Evolutionary conservation across 2,113 vertebrate species (phyloP).

Genomic region (Rallus limicola): DNA sequence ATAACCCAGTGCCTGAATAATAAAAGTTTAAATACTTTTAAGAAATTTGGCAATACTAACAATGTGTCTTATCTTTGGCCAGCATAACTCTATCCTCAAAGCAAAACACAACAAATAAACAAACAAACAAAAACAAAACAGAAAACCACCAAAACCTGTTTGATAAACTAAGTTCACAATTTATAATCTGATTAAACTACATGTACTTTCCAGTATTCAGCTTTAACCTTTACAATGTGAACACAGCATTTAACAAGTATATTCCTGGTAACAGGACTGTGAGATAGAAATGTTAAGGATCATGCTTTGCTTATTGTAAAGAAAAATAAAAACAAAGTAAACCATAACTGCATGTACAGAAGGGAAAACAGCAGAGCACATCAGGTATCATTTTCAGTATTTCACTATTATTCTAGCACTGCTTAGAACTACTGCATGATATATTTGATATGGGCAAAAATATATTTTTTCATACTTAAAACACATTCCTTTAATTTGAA

Average conservation of each 20-base stretch:
- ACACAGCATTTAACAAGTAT: background rate
- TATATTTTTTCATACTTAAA: background rate
- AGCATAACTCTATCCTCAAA: background rate
- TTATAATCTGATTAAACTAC: background rate
- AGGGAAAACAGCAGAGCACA: background rate
- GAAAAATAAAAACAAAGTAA: background rate
- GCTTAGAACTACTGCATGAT: background rate
- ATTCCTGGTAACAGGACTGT: background rate
- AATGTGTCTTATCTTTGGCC: background rate
- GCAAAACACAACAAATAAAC: background rate
- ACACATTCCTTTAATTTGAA: background rate
- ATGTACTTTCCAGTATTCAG: background rate
- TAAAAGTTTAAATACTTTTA: background rate
- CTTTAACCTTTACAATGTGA: background rate
- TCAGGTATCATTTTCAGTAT: background rate
- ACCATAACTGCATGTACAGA: background rate
- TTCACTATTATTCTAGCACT: background rate
- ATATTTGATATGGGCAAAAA: background rate
- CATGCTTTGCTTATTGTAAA: background rate
- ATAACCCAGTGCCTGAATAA: background rate
- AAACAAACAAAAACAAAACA: background rate
- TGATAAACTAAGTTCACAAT: background rate
- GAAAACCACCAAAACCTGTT: no score
- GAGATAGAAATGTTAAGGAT: background rate
- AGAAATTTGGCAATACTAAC: background rate